These are phyloP conservation scores for Centropus bengalensis DNA, from an alignment of 2,113 vertebrate genomes.

Conservation along the genomic window DNA sequence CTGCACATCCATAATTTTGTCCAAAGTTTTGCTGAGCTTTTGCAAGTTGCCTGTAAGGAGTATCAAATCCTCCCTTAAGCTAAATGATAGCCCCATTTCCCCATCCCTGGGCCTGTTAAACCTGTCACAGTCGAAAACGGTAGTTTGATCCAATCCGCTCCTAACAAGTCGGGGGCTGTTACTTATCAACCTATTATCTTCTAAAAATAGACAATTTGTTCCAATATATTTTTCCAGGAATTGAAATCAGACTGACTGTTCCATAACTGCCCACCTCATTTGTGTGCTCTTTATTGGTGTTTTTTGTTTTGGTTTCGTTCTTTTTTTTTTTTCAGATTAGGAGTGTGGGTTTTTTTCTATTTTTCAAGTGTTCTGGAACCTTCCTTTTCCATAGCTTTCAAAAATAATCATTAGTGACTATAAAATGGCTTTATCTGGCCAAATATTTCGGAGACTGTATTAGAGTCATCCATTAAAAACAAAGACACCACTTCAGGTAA, in stretches of 20 bases:
- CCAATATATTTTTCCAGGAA: slow-evolving; percentile 22
- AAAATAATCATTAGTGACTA: neutral
- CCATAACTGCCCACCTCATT: neutral
- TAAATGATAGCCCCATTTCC: neutral
- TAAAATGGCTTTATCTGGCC: neutral
- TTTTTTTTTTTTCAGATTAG: neutral
- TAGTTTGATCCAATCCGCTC: neutral
- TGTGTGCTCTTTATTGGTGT: neutral
- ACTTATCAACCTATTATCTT: slow-evolving; percentile 14
- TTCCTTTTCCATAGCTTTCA: neutral
- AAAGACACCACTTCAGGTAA: neutral
- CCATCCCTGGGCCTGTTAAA: neutral
- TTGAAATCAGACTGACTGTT: neutral
- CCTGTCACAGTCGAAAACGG: neutral
- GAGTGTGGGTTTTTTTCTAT: neutral
- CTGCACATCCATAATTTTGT: neutral
- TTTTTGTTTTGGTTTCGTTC: neutral
- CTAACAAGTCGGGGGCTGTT: slow-evolving; percentile 18
- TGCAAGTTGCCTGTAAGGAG: neutral
- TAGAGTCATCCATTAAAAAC: neutral
- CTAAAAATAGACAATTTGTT: slow-evolving; percentile 24
- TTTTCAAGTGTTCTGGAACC: neutral
- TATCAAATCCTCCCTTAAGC: neutral
- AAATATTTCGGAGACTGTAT: neutral
- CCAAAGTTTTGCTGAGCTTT: neutral